Percentiles rank a stretch among this genome's conserved stretches.
phyloP scores from a whole-genome alignment of 1,140 invertebrate genomes.

The Rhagoletis zephyria region DNA sequence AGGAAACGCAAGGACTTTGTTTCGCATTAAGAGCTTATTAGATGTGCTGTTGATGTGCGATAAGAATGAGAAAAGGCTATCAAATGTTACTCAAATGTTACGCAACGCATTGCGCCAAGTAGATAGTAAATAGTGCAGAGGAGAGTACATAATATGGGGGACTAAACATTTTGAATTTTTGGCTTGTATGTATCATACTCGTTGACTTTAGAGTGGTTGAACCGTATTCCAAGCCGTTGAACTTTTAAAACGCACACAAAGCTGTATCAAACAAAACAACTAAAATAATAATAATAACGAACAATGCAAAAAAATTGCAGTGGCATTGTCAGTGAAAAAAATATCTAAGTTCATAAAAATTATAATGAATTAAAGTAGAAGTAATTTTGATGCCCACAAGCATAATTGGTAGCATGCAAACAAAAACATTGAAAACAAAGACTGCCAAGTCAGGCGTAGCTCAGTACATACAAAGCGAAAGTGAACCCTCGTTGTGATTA shows the following conservation, averaged over 20 bases:
- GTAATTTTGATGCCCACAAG: not conserved
- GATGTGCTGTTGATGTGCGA: too few relatives aligned
- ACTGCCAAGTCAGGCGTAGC: not conserved
- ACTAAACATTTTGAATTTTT: not conserved
- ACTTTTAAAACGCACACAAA: not conserved
- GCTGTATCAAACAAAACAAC: not conserved
- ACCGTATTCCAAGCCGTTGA: not conserved
- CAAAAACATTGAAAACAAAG: not conserved
- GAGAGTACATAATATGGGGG: too few relatives aligned
- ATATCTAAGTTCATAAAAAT: not conserved
- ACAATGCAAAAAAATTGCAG: not conserved
- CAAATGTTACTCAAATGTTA: too few relatives aligned
- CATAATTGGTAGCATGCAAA: not conserved
- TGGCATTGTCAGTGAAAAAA: slow-evolving; percentile 23
- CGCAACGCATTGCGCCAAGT: too few relatives aligned
- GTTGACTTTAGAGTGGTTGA: not conserved
- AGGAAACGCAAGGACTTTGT: not conserved
- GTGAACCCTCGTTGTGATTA: not conserved
- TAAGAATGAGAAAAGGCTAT: too few relatives aligned
- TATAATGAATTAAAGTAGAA: not conserved
- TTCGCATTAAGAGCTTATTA: too few relatives aligned
- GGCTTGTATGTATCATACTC: not conserved
- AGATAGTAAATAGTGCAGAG: too few relatives aligned
- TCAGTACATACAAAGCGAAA: not conserved
- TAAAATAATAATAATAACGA: too few relatives aligned